Evolutionary conservation across 2,888 invertebrate genomes (phyloP).

Genomic region (Campaea margaritaria): DNA sequence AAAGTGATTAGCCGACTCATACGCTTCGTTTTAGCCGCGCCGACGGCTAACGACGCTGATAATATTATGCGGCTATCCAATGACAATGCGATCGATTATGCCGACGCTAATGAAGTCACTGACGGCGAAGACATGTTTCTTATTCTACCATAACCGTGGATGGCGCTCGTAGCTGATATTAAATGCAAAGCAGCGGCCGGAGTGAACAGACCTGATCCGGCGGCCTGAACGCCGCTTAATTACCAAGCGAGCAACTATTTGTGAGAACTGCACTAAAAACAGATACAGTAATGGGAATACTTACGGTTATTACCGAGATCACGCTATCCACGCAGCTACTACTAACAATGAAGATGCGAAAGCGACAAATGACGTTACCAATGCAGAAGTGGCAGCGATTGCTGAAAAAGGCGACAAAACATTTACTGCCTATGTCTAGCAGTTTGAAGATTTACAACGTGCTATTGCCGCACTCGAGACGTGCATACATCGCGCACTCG

Average conservation of each 20-base stretch:
- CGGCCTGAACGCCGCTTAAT: constrained; percentile 36
- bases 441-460: constrained; percentile 41
- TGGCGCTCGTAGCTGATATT: constrained; percentile 19
- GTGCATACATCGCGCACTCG: constrained; percentile 34
- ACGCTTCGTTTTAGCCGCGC: constrained; percentile 22
- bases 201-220: constrained; percentile 14
- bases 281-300: constrained; percentile 46
- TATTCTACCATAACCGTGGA: constrained; percentile 25
- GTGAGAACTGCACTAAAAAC: constrained; percentile 64
- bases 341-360: constrained; percentile 52
- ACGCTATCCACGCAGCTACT: constrained; percentile 47
- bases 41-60: constrained; percentile 15
- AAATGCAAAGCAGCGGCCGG: constrained; percentile 35
- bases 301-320: constrained; percentile 43
- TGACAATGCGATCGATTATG: constrained; percentile 29
- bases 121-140: constrained; percentile 24
- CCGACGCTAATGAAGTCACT: constrained; percentile 28
- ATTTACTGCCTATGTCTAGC: constrained; percentile 33
- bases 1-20: constrained; percentile 45
- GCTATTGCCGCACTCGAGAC: constrained; percentile 30
- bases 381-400: constrained; percentile 41
- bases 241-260: constrained; percentile 45
- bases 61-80: constrained; percentile 33
- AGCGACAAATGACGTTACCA: constrained; percentile 35
- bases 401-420: constrained; percentile 43